phyloP scores from a whole-genome alignment of 2,888 invertebrate genomes.

The Nysson spinosus region DNA sequence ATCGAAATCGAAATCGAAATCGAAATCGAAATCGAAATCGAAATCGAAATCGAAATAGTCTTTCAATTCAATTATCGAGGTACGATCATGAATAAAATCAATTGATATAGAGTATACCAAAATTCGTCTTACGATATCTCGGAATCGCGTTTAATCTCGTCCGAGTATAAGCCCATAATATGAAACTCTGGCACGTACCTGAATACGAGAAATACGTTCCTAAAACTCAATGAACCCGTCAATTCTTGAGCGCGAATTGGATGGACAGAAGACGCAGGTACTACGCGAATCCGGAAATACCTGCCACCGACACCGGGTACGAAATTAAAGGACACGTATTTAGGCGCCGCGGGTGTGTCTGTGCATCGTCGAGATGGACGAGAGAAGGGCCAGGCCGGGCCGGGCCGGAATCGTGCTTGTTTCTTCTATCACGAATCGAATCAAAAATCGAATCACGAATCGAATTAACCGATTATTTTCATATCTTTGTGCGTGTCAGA shows the following conservation, averaged over 20 bases:
- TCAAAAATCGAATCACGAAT: slow-evolving; percentile 22
- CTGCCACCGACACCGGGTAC: slow-evolving; percentile 47
- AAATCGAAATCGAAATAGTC: too few species aligned
- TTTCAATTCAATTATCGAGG: too few species aligned
- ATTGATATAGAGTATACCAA: too few species aligned
- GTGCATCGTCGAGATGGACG: slow-evolving; percentile 42
- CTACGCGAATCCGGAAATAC: slow-evolving; percentile 54
- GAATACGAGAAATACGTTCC: slow-evolving; percentile 59
- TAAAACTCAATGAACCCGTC: slow-evolving; percentile 58
- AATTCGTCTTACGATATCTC: too few species aligned
- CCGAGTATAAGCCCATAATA: too few species aligned
- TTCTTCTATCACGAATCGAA: slow-evolving; percentile 43
- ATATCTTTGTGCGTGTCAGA: background rate
- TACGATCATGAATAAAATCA: too few species aligned
- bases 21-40: too few species aligned
- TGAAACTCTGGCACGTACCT: slow-evolving; percentile 53
- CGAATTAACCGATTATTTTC: slow-evolving; percentile 42
- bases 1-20: too few species aligned
- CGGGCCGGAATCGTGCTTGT: slow-evolving; percentile 34
- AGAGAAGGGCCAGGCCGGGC: slow-evolving; percentile 13
- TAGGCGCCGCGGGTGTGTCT: slow-evolving; percentile 49
- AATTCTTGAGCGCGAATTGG: slow-evolving; percentile 51
- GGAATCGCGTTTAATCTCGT: too few species aligned
- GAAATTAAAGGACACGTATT: slow-evolving; percentile 44
- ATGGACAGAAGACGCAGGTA: slow-evolving; percentile 59